phyloP scores from a whole-genome alignment of 2,888 invertebrate genomes.

The Stenchaetothrips biformis region DNA sequence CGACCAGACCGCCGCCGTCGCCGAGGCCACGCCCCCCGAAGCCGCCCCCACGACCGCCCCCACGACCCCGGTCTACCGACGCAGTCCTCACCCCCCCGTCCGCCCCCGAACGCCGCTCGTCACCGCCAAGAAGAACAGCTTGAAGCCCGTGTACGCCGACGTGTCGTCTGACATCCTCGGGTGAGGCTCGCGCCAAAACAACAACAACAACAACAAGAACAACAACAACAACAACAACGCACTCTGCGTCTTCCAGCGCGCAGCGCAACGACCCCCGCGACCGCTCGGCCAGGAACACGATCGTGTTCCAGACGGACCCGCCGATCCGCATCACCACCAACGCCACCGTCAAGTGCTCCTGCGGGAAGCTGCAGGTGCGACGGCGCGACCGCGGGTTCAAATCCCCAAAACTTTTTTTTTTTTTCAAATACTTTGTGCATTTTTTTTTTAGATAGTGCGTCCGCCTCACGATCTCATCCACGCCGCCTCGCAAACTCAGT shows the following conservation, averaged over 20 bases:
- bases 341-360: slow-evolving; percentile 4
- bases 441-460: background rate
- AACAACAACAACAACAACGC: background rate
- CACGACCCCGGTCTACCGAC: background rate
- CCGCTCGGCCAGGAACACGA: background rate
- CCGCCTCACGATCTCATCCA: background rate
- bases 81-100: background rate
- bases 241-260: background rate
- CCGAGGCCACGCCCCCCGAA: background rate
- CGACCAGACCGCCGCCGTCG: background rate
- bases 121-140: background rate
- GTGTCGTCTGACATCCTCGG: background rate
- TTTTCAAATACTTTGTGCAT: background rate
- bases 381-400: background rate
- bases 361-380: background rate
- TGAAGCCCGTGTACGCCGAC: slow-evolving; percentile 14
- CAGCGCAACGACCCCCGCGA: background rate
- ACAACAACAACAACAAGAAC: too few species aligned
- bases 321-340: background rate
- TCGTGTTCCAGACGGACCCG: slow-evolving; percentile 20
- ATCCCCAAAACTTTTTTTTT: background rate
- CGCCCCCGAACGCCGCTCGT: background rate
- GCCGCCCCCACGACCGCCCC: background rate
- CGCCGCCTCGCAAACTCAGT: background rate
- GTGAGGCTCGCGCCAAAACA: background rate